phyloP scores from a whole-genome alignment of 2,113 vertebrate genomes.

The Oreochromis niloticus region DNA sequence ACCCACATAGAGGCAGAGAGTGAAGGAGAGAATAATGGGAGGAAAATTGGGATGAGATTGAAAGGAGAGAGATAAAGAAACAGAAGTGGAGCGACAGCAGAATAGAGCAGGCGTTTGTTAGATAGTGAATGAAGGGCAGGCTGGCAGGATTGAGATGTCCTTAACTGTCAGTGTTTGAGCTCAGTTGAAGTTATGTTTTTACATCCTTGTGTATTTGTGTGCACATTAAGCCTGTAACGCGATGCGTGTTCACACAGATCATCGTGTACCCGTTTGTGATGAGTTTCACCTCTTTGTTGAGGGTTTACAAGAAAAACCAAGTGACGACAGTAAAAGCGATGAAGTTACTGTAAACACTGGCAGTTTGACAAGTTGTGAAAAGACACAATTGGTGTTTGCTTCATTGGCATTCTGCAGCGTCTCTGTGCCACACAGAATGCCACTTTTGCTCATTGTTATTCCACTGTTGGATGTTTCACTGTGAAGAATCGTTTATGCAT shows the following conservation, averaged over 20 bases:
- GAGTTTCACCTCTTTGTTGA: background rate
- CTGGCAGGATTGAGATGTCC: background rate
- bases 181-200: background rate
- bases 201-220: background rate
- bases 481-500: background rate
- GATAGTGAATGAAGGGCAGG: background rate
- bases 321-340: background rate
- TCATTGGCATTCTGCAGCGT: background rate
- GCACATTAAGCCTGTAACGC: background rate
- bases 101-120: background rate
- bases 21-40: background rate
- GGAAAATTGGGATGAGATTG: constrained; percentile 17
- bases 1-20: constrained; percentile 39
- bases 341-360: background rate
- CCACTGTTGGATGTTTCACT: background rate
- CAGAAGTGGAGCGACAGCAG: background rate
- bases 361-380: background rate
- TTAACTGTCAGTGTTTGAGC: background rate
- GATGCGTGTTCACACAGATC: background rate
- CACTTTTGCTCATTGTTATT: background rate
- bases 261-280: background rate
- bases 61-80: constrained; percentile 2
- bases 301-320: background rate
- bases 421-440: background rate
- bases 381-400: background rate